Evolutionary conservation across 2,797 vertebrate genomes (phyloP).

Genomic region (Etheostoma nigrum): DNA sequence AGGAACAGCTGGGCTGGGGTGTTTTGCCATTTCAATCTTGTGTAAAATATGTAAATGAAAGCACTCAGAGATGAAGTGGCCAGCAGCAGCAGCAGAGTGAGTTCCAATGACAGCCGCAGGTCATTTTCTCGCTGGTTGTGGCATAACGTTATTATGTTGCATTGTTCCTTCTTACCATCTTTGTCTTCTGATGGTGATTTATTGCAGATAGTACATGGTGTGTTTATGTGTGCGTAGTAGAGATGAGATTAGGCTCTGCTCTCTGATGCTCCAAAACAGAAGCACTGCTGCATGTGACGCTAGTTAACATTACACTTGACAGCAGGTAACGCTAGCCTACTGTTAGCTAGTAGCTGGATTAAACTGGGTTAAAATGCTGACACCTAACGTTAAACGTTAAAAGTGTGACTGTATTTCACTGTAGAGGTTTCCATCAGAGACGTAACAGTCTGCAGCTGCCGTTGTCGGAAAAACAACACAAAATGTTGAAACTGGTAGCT

Average conservation of each 20-base stretch:
- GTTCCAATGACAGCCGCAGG: constrained; percentile 40
- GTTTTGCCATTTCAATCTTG: constrained; percentile 59
- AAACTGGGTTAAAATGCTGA: too few species aligned
- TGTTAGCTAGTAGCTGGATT: too few species aligned
- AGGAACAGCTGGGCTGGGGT: constrained; percentile 68
- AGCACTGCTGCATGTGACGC: too few species aligned
- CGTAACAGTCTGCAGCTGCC: too few species aligned
- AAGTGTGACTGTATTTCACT: too few species aligned
- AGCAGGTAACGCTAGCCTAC: too few species aligned
- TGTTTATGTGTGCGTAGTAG: constrained; percentile 30
- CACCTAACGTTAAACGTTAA: too few species aligned
- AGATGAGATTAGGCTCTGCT: constrained; percentile 38
- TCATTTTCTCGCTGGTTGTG: constrained; percentile 24
- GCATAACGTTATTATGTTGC: constrained; percentile 29
- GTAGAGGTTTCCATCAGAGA: too few species aligned
- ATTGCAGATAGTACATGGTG: constrained; percentile 45
- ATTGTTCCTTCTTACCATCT: constrained; percentile 45
- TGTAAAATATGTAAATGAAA: constrained; percentile 72
- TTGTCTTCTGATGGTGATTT: constrained; percentile 47
- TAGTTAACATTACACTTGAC: too few species aligned
- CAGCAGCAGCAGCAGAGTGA: constrained; percentile 16
- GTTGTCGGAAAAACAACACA: too few species aligned
- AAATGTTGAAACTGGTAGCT: too few species aligned
- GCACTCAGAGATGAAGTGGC: constrained; percentile 34
- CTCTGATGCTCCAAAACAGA: too few species aligned